Conservation (phyloP, 2,888 invertebrate genomes). For the Poecilobothrus nobilitatus region DNA sequence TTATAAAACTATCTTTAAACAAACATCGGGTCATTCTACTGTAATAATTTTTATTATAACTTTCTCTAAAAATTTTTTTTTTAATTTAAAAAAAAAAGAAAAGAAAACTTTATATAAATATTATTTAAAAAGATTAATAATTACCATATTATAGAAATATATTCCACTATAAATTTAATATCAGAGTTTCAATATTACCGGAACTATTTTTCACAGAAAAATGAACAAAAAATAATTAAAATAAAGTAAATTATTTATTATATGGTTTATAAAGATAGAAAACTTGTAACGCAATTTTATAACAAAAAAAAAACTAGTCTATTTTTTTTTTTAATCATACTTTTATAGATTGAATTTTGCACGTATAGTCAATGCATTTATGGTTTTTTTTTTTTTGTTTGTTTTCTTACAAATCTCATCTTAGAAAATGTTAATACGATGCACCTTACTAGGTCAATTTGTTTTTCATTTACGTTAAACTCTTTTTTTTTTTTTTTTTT, state of each 20-base stretch:
- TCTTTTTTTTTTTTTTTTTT: too few relatives aligned
- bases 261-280: not conserved
- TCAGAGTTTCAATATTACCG: not conserved
- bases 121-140: not conserved
- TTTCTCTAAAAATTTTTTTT: not conserved
- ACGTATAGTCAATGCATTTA: too few relatives aligned
- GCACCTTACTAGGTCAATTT: conserved; percentile 4
- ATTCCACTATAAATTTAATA: not conserved
- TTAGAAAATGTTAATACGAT: not conserved
- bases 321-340: not conserved
- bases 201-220: not conserved
- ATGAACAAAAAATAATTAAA: too few relatives aligned
- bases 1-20: too few relatives aligned
- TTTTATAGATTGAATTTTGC: too few relatives aligned
- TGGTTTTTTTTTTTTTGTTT: too few relatives aligned
- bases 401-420: too few relatives aligned
- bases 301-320: not conserved
- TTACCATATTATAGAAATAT: not conserved
- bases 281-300: not conserved
- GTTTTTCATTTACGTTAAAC: not conserved
- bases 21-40: too few relatives aligned
- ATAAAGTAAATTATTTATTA: too few relatives aligned
- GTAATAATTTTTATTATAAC: not conserved
- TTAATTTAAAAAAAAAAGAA: not conserved
- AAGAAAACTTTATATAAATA: not conserved